These are phyloP conservation scores for Aptenodytes forsteri DNA, from an alignment of 2,113 vertebrate genomes.

Conservation along the genomic window DNA sequence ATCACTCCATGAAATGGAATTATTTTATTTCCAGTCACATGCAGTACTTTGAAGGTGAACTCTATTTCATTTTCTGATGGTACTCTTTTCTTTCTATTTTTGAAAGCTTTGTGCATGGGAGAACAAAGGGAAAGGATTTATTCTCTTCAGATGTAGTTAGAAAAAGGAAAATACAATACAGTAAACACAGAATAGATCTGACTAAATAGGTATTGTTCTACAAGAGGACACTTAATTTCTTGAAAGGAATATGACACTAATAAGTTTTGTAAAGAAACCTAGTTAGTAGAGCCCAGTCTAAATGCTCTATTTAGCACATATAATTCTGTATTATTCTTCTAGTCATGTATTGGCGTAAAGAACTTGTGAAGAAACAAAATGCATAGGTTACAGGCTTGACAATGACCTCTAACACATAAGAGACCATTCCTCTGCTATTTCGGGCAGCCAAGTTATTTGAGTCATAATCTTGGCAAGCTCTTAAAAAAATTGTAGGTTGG, in stretches of 20 bases:
- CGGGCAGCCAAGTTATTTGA: neutral
- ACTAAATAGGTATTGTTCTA: conserved; percentile 43
- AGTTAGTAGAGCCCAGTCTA: neutral
- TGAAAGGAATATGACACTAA: neutral
- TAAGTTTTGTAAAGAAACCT: neutral
- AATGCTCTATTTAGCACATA: neutral
- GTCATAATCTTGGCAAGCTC: neutral
- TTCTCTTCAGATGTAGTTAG: conserved; percentile 17
- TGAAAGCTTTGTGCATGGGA: conserved; percentile 22
- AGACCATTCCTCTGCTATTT: neutral
- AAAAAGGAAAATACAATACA: conserved; percentile 16
- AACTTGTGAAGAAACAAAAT: neutral
- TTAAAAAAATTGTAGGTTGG: neutral
- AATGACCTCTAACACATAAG: neutral
- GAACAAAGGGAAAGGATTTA: conserved; percentile 52
- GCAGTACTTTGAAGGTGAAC: conserved; percentile 58
- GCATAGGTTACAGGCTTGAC: neutral
- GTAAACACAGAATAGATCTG: neutral
- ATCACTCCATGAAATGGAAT: conserved; percentile 61
- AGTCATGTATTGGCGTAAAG: neutral
- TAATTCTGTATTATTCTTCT: neutral
- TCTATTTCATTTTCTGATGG: conserved; percentile 60
- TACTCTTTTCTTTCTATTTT: conserved; percentile 4
- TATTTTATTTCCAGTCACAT: conserved; percentile 64
- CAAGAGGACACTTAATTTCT: neutral